Percentiles rank a stretch among this genome's conserved stretches.
Conservation (phyloP, 1,140 invertebrate genomes). For the Lepidurus couesii region DNA sequence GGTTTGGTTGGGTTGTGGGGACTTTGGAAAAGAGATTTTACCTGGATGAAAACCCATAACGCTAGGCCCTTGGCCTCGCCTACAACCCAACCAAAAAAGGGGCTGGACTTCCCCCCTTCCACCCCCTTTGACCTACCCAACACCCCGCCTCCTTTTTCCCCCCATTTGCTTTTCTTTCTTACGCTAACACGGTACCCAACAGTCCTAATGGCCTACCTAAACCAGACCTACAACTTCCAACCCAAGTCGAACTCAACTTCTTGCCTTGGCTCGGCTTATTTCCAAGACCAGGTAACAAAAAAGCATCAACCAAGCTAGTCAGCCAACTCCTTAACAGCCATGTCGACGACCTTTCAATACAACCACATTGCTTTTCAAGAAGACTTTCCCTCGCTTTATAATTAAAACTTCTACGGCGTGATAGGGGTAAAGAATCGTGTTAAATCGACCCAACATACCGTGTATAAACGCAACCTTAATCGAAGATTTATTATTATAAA, state of each 20-base stretch:
- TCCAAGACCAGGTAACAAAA: background rate
- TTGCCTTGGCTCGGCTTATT: background rate
- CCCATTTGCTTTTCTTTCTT: background rate
- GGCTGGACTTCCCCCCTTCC: background rate
- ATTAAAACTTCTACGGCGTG: background rate
- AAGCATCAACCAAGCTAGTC: background rate
- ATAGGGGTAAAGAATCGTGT: too few relatives aligned
- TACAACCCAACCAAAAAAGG: background rate
- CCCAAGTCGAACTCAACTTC: too few relatives aligned
- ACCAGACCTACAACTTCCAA: background rate
- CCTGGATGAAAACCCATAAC: background rate
- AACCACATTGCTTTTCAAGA: background rate
- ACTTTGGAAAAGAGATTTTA: background rate
- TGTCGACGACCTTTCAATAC: conserved; percentile 17
- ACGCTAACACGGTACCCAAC: background rate
- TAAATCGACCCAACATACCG: too few relatives aligned
- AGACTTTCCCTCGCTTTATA: background rate
- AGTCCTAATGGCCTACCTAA: background rate
- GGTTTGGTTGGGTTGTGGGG: background rate
- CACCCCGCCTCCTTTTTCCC: background rate
- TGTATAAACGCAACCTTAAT: too few relatives aligned
- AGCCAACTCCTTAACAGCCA: background rate
- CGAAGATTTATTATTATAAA: too few relatives aligned
- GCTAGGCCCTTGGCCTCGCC: background rate
- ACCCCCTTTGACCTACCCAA: background rate